Percentiles rank a stretch among this genome's conserved stretches.
phyloP scores from a whole-genome alignment of 2,797 vertebrate species.

The Alcedo quadribrachys region DNA sequence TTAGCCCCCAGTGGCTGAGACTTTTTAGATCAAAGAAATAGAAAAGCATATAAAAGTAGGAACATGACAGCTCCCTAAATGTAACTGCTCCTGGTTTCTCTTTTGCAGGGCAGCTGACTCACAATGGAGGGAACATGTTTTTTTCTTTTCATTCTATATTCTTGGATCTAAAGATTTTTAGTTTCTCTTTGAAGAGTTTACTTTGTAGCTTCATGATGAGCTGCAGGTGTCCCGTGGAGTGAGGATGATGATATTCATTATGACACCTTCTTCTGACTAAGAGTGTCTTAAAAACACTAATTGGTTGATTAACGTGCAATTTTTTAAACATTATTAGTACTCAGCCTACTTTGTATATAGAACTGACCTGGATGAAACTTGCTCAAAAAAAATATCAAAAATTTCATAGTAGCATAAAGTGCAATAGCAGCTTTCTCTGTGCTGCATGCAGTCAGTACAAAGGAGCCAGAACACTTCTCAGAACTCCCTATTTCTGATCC shows the following conservation, averaged over 20 bases:
- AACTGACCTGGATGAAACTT: constrained; percentile 6
- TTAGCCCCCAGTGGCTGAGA: not conserved
- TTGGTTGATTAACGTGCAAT: constrained; percentile 34
- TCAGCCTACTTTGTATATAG: not conserved
- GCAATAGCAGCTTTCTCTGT: not conserved
- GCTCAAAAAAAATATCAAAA: constrained; percentile 9
- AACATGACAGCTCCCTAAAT: not conserved
- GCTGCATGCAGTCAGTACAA: not conserved
- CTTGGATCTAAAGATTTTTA: constrained; percentile 48
- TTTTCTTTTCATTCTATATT: not conserved
- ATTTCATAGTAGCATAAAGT: not conserved
- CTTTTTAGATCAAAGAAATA: constrained; percentile 32
- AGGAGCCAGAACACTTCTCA: not conserved
- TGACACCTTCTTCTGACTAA: constrained; percentile 36
- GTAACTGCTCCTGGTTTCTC: not conserved
- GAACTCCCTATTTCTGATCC: not conserved
- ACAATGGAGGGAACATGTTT: constrained; percentile 32
- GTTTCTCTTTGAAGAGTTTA: constrained; percentile 53
- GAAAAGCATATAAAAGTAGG: not conserved
- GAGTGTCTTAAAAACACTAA: constrained; percentile 35
- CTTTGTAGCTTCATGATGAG: constrained; percentile 22
- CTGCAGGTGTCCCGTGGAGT: constrained; percentile 53
- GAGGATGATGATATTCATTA: constrained; percentile 6
- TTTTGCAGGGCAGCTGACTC: not conserved
- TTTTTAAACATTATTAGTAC: constrained; percentile 34